Conservation (phyloP, 2,888 invertebrate genomes). For the Habrosyne pyritoides region DNA sequence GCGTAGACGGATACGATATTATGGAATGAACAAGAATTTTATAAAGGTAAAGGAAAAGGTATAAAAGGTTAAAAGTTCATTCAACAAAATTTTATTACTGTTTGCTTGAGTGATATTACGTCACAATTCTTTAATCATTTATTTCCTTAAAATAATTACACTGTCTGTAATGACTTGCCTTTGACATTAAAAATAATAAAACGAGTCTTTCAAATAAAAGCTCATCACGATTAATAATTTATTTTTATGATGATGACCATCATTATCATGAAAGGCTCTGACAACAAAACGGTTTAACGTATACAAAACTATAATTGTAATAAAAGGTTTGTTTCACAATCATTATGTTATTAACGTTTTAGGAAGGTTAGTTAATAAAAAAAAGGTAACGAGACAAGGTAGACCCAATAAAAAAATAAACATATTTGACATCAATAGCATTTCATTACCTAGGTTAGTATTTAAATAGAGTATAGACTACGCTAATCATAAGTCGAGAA, state of each 20-base stretch:
- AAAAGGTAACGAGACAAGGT: background rate
- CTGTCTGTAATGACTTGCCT: background rate
- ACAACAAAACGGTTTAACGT: background rate
- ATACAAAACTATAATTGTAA: background rate
- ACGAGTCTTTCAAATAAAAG: background rate
- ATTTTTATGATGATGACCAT: background rate
- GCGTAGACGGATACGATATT: constrained; percentile 45
- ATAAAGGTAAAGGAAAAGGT: constrained; percentile 22
- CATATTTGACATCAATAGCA: background rate
- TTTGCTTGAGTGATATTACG: background rate
- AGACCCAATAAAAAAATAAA: background rate
- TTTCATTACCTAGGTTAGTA: background rate
- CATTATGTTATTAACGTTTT: background rate
- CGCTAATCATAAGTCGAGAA: constrained; percentile 14
- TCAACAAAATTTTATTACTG: background rate
- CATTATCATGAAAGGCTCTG: background rate
- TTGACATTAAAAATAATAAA: background rate
- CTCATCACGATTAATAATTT: background rate
- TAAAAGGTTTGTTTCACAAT: background rate
- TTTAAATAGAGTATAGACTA: background rate
- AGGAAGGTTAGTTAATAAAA: background rate
- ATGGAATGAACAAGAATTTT: constrained; percentile 37
- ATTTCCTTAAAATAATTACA: constrained; percentile 1
- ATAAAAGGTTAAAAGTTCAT: constrained; percentile 32
- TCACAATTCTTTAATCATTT: constrained; percentile 1